Percentiles rank a stretch among this genome's conserved stretches.
phyloP scores from a whole-genome alignment of 1,140 invertebrate genomes.

The Caenorhabditis brenneri region DNA sequence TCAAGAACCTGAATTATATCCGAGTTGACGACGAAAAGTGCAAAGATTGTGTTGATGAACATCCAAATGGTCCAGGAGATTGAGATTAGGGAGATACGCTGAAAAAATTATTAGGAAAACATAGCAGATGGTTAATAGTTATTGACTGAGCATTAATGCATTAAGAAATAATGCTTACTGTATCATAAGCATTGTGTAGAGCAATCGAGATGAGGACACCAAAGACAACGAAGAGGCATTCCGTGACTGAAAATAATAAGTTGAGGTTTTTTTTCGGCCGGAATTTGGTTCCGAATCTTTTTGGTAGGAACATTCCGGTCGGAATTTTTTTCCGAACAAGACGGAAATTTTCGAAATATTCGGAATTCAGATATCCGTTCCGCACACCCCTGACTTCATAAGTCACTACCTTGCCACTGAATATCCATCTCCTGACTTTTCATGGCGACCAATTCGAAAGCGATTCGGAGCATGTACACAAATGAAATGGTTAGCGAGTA shows the following conservation, averaged over 20 bases:
- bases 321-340: too few relatives aligned
- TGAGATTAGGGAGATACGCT: conserved; percentile 1
- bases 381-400: too few relatives aligned
- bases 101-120: not conserved
- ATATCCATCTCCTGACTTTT: not conserved
- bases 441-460: not conserved
- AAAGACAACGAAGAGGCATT: conserved; percentile 21
- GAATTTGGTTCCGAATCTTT: too few relatives aligned
- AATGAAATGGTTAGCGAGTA: conserved; percentile 11
- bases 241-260: not conserved
- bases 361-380: too few relatives aligned
- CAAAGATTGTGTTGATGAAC: conserved; percentile 24
- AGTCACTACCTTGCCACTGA: not conserved
- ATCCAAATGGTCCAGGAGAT: conserved; percentile 35
- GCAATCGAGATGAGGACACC: conserved; percentile 23
- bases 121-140: not conserved
- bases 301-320: too few relatives aligned
- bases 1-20: conserved; percentile 27
- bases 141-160: too few relatives aligned
- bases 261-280: not conserved
- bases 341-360: too few relatives aligned
- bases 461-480: conserved; percentile 18
- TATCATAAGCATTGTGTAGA: conserved; percentile 28
- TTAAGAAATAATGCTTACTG: too few relatives aligned
- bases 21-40: conserved; percentile 9